phyloP scores from a whole-genome alignment of 2,113 vertebrate genomes.

The Brachypodius melanocephalos region DNA sequence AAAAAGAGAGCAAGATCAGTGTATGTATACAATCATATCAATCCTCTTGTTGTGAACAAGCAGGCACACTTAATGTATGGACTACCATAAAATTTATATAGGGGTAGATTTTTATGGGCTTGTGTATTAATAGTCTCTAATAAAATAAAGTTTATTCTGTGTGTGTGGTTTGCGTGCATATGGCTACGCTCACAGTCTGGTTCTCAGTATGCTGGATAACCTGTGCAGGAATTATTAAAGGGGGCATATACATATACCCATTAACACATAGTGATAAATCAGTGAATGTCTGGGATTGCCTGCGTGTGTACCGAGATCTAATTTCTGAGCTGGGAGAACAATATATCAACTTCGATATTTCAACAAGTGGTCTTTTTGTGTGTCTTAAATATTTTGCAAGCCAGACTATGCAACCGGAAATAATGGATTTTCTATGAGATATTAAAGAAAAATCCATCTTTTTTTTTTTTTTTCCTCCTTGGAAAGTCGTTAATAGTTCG shows the following conservation, averaged over 20 bases:
- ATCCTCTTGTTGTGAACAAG: neutral
- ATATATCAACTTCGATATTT: neutral
- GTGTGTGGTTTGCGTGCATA: neutral
- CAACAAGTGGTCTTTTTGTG: neutral
- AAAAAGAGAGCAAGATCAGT: neutral
- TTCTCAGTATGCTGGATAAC: neutral
- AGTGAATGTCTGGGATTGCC: neutral
- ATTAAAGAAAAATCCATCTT: neutral
- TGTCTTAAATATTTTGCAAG: neutral
- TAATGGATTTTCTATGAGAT: constrained; percentile 39
- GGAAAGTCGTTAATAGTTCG: neutral
- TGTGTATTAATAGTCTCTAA: constrained; percentile 26
- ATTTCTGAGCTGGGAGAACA: neutral
- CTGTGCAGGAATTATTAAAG: neutral
- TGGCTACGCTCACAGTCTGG: neutral
- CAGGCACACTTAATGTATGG: neutral
- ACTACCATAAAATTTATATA: constrained; percentile 35
- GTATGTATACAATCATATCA: neutral
- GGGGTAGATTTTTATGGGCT: constrained; percentile 22
- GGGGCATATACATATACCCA: neutral
- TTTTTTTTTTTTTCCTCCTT: accelerated
- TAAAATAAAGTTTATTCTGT: constrained; percentile 25
- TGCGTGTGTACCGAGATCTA: neutral
- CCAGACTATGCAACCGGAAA: neutral
- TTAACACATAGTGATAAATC: neutral